These are phyloP conservation scores for Bombus ignitus DNA, from an alignment of 1,140 invertebrate genomes.

Conservation along the genomic window DNA sequence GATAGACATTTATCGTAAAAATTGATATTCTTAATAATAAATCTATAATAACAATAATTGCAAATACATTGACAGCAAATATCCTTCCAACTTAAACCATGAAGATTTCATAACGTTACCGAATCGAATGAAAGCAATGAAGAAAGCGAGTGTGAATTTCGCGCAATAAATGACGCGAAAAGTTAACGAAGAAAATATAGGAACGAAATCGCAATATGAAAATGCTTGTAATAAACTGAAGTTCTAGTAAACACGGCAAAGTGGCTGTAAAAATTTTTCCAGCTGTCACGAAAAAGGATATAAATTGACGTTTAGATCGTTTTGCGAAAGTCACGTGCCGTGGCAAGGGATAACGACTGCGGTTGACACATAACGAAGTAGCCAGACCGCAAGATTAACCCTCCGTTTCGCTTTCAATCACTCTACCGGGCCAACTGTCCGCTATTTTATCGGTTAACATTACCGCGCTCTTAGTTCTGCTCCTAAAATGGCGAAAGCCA, in stretches of 20 bases:
- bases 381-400: conserved; percentile 57
- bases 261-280: neutral
- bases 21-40: too few relatives aligned
- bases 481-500: conserved; percentile 21
- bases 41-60: too few relatives aligned
- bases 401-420: conserved; percentile 57
- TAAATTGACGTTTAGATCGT: neutral
- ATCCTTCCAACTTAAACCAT: too few relatives aligned
- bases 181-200: too few relatives aligned
- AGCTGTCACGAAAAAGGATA: neutral
- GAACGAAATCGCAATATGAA: too few relatives aligned
- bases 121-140: too few relatives aligned
- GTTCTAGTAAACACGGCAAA: too few relatives aligned
- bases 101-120: too few relatives aligned
- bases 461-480: conserved; percentile 40
- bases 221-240: neutral
- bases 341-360: conserved; percentile 48
- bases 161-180: too few relatives aligned
- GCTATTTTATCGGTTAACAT: conserved; percentile 57
- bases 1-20: too few relatives aligned
- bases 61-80: too few relatives aligned
- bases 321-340: conserved; percentile 1
- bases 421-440: neutral
- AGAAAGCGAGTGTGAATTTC: too few relatives aligned
- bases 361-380: conserved; percentile 63